These are phyloP conservation scores for Lucifuga dentata DNA, from an alignment of 2,113 vertebrate species.

Conservation along the genomic window DNA sequence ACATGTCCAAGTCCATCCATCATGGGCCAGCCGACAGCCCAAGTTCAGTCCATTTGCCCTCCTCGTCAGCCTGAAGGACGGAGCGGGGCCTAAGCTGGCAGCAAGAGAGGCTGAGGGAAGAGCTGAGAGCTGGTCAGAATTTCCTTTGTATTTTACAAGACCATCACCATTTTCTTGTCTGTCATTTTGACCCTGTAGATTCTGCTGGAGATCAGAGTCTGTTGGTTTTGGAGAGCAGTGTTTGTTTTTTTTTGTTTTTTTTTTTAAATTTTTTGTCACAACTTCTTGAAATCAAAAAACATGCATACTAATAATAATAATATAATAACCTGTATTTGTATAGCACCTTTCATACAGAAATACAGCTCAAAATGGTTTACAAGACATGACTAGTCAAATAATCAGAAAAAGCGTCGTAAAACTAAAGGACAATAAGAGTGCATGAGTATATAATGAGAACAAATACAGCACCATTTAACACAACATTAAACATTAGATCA, in stretches of 20 bases:
- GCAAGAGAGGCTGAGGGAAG: not conserved
- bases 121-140: constrained; percentile 1
- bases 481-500: too few species aligned
- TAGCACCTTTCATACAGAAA: too few species aligned
- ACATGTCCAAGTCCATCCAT: constrained; percentile 67
- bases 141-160: constrained; percentile 21
- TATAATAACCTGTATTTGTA: too few species aligned
- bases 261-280: too few species aligned
- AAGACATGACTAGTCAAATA: too few species aligned
- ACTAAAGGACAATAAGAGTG: too few species aligned
- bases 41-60: constrained; percentile 64
- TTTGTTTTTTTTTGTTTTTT: constrained; percentile 3
- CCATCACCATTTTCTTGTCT: constrained; percentile 26
- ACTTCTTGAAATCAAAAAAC: constrained; percentile 1
- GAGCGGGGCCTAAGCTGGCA: constrained; percentile 38
- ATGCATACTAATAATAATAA: too few species aligned
- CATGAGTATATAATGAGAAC: too few species aligned
- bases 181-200: not conserved
- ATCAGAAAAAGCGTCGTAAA: too few species aligned
- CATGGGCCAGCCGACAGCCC: constrained; percentile 41
- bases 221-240: not conserved
- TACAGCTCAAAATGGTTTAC: too few species aligned
- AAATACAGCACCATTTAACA: too few species aligned
- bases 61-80: constrained; percentile 69
- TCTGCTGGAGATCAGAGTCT: constrained; percentile 26